A percentile compares a stretch with the other conserved stretches of the same genome.
Conservation (phyloP, 2,888 invertebrate species). For the Iselma pallidipennis region DNA sequence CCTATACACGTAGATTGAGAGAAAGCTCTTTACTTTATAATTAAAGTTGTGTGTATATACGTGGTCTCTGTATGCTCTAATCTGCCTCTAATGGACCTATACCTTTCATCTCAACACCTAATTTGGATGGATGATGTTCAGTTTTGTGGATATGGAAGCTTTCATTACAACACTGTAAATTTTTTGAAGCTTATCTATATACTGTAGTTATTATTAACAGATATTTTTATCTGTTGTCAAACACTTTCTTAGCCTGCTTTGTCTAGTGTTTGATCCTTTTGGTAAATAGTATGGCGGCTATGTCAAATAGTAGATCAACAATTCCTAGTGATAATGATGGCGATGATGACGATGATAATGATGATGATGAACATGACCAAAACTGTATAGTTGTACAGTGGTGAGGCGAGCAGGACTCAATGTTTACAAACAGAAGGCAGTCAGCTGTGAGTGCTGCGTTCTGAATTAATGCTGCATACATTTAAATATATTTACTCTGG, state of each 20-base stretch:
- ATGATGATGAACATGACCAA: conserved; percentile 24
- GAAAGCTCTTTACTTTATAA: conserved; percentile 46
- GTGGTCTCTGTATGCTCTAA: conserved; percentile 43
- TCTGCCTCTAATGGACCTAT: conserved; percentile 49
- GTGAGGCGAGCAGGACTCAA: conserved; percentile 32
- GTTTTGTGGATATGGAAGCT: conserved; percentile 14
- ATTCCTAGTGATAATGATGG: not conserved
- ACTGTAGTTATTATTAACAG: too few species aligned
- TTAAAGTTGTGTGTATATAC: conserved; percentile 50
- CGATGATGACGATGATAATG: conserved; percentile 17
- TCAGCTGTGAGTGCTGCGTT: conserved; percentile 58
- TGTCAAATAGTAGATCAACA: not conserved
- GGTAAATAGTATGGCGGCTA: not conserved
- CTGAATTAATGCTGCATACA: conserved; percentile 59
- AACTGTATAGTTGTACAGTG: conserved; percentile 24
- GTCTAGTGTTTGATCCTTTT: too few species aligned
- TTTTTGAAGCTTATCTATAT: too few species aligned
- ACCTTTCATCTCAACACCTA: conserved; percentile 48
- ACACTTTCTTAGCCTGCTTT: too few species aligned
- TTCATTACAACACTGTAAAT: conserved; percentile 1
- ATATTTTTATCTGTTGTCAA: too few species aligned
- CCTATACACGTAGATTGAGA: not conserved
- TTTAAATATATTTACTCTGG: conserved; percentile 57
- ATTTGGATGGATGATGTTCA: conserved; percentile 28
- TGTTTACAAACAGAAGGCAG: conserved; percentile 59